Evolutionary conservation across 2,888 invertebrate genomes (phyloP).

Genomic region (Erebia epiphron): DNA sequence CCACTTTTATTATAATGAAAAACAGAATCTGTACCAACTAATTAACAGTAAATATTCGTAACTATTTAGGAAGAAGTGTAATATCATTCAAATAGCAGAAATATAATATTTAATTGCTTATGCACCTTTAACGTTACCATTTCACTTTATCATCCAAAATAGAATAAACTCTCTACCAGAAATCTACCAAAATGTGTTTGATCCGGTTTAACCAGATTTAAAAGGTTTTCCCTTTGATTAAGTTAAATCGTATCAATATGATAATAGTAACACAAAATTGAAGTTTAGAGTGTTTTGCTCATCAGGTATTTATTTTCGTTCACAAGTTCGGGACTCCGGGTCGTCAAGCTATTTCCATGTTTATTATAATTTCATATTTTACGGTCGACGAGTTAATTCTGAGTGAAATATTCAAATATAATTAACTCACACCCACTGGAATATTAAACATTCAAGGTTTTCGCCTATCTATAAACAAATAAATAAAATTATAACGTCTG

Average conservation of each 20-base stretch:
- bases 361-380: constrained; percentile 18
- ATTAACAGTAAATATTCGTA: no score
- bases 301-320: not conserved
- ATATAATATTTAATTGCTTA: no score
- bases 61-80: no score
- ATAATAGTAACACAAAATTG: not conserved
- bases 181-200: no score
- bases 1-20: no score
- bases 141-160: no score
- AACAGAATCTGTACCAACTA: no score
- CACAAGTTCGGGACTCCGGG: not conserved
- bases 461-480: constrained; percentile 5
- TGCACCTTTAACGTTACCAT: no score
- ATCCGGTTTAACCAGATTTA: no score
- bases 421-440: constrained; percentile 58
- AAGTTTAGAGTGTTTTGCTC: not conserved
- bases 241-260: not conserved
- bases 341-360: constrained; percentile 15
- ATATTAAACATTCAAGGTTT: constrained; percentile 74
- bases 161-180: no score
- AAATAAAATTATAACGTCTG: no score
- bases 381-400: constrained; percentile 29
- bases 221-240: not conserved
- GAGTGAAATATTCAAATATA: constrained; percentile 53
- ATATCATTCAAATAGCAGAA: no score